These are phyloP conservation scores for Himalopsyche japonica DNA, from an alignment of 2,888 invertebrate genomes.

Conservation along the genomic window DNA sequence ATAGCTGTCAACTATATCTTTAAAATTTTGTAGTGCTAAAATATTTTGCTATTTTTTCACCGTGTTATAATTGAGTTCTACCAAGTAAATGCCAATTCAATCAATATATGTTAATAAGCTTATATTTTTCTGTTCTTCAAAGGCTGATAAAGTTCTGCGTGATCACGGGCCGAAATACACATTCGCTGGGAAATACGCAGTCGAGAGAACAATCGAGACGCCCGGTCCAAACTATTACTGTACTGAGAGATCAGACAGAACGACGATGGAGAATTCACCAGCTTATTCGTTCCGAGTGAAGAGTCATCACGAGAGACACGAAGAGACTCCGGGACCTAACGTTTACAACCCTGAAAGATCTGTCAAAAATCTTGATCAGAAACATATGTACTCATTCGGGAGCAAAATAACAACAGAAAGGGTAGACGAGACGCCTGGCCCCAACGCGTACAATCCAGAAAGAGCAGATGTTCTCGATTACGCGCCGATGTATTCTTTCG, in stretches of 20 bases:
- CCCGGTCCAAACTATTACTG: constrained; percentile 65
- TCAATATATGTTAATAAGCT: no score
- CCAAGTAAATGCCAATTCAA: no score
- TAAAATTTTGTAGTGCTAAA: no score
- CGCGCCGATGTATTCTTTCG: constrained; percentile 60
- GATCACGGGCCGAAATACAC: constrained; percentile 69
- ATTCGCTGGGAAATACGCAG: constrained; percentile 66
- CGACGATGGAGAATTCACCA: constrained; percentile 57
- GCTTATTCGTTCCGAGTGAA: constrained; percentile 59
- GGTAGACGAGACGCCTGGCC: constrained; percentile 54
- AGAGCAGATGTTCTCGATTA: constrained; percentile 55
- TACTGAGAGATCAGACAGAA: constrained; percentile 65
- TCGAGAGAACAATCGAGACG: constrained; percentile 62
- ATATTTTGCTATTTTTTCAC: no score
- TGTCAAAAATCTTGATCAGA: constrained; percentile 52
- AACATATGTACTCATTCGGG: constrained; percentile 52
- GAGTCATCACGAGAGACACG: constrained; percentile 52
- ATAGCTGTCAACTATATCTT: no score
- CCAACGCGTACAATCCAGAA: constrained; percentile 66
- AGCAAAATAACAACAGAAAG: constrained; percentile 51
- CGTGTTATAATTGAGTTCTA: no score
- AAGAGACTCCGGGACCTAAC: constrained; percentile 68
- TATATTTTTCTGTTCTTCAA: constrained; percentile 43
- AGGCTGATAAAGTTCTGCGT: constrained; percentile 55
- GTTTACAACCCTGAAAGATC: constrained; percentile 58